Base-by-base conservation (phyloP, 92 coral and sea anemone genomes). In the Porites lobata region DNA sequence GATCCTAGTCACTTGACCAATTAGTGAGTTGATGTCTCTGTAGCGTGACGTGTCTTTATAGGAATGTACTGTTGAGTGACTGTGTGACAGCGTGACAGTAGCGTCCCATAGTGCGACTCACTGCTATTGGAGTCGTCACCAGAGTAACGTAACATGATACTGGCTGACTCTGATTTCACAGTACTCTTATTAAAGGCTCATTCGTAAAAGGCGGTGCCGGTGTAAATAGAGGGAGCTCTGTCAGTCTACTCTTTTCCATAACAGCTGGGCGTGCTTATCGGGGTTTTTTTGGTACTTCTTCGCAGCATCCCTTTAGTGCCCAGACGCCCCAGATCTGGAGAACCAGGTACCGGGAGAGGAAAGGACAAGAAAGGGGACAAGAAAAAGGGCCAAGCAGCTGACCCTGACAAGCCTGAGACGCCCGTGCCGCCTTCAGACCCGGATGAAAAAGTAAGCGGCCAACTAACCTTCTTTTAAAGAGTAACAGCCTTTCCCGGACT, bases 311-410 rank as follows among this genome's bases (percentile, higher is more conserved):
- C 99, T 18, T 91, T 97, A 62, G 99, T 97, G 19, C 98, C 99
- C 61, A 98, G 99, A 18, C 97, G 99, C 53, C 99, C 99, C 24
- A 97, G 96, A 89, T 97, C 99, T 18, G 98, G 98, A 17, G 99
- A 97, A 13, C 89, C 89, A 8, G 96, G 98, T 1, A 79, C 93
- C n/a, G 93, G 95, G 62, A 96, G 94, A 65, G 98, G 95, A 63
- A 96, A 95, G 80, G 98, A 97, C 87, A 96, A 97, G 85, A 97
- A 96, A 76, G 86, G 96, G 17, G 96, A 89, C 47, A 91, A 90
- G 73, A 97, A 96, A 84, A 94, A 92, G 81, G 99, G 95, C 85
- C 95, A 96, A 74, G 86, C 90, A 47, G 89, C 92, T 54, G 99
- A 97, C 65, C 76, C 82, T 17, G 98, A 97, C 83, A 96, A 97